phyloP scores from a whole-genome alignment of 2,113 vertebrate genomes.

The Erpornis zantholeuca region DNA sequence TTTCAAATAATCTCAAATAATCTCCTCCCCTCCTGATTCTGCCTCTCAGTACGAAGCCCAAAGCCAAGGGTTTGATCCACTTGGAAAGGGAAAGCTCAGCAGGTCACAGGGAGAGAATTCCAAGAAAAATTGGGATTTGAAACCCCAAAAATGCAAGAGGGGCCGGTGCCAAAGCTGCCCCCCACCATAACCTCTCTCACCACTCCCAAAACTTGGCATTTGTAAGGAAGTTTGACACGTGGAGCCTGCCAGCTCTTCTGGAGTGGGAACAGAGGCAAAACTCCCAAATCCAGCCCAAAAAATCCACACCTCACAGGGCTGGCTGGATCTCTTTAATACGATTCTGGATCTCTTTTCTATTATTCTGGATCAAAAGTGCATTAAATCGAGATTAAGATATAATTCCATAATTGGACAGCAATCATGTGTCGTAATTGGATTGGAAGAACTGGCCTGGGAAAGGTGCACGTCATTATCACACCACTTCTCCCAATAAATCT shows the following conservation, averaged over 20 bases:
- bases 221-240: not conserved
- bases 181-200: accelerated
- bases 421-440: not conserved
- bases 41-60: accelerated
- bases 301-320: too few relatives aligned
- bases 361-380: not conserved
- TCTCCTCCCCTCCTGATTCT: not conserved
- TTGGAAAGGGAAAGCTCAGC: not conserved
- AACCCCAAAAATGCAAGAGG: not conserved
- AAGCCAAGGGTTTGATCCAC: not conserved
- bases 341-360: not conserved
- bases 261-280: not conserved
- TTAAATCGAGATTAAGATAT: not conserved
- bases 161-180: not conserved
- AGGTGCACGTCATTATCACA: not conserved
- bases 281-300: not conserved
- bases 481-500: not conserved
- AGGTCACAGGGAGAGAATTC: not conserved
- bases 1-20: not conserved
- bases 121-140: not conserved
- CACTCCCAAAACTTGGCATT: not conserved
- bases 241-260: not conserved
- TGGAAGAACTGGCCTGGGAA: not conserved
- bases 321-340: not conserved
- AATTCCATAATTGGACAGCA: not conserved